These are phyloP conservation scores for Aporophyla lueneburgensis DNA, from an alignment of 2,888 invertebrate species.

Conservation along the genomic window DNA sequence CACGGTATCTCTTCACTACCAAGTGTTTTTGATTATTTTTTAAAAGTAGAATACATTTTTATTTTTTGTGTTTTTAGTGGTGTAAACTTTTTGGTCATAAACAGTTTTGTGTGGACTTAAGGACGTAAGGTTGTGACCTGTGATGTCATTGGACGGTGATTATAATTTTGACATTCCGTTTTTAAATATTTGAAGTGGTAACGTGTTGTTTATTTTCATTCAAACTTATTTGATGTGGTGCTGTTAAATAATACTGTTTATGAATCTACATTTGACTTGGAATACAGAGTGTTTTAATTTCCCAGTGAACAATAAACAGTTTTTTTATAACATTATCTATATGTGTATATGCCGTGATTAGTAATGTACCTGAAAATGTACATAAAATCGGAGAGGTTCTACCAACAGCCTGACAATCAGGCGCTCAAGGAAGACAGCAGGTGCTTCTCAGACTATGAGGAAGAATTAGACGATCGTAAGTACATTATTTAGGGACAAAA, in stretches of 20 bases:
- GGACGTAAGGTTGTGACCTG: conserved; percentile 65
- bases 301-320: conserved; percentile 19
- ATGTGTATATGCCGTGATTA: conserved; percentile 55
- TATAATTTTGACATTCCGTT: conserved; percentile 53
- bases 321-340: conserved; percentile 11
- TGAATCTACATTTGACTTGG: conserved; percentile 10
- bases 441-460: conserved; percentile 86
- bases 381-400: conserved; percentile 87
- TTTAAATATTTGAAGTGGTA: conserved; percentile 37
- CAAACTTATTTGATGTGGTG: conserved; percentile 16
- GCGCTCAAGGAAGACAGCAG: conserved; percentile 82
- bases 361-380: conserved; percentile 89
- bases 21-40: conserved; percentile 19
- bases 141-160: conserved; percentile 60
- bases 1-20: not conserved
- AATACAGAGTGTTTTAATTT: conserved; percentile 39
- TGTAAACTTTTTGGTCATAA: conserved; percentile 40
- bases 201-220: conserved; percentile 34
- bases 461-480: conserved; percentile 86
- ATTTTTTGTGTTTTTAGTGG: not conserved
- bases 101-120: conserved; percentile 45
- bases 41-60: conserved; percentile 1
- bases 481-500: conserved; percentile 39
- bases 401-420: conserved; percentile 84
- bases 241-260: conserved; percentile 31